Base-by-base conservation (phyloP, 2,113 vertebrate species). In the Elgaria multicarinata region DNA sequence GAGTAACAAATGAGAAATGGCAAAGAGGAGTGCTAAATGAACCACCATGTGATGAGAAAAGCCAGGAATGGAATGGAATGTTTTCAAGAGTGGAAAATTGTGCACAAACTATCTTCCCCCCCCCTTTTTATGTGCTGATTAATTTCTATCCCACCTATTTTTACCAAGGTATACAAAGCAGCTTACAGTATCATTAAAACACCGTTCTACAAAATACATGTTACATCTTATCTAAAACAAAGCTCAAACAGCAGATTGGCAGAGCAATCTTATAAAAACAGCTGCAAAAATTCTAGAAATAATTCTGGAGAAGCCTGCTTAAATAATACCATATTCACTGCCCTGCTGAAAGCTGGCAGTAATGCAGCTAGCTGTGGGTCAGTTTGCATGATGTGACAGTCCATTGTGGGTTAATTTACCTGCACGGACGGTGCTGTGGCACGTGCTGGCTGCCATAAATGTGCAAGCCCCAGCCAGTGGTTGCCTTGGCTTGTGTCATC, bases 21-120 rank as follows among this genome's bases (percentile, higher is more conserved):
- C 58, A n/a, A 67, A 44, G 18, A 58, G 58, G 10, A 42, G 22
- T 71, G 74, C n/a, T 31, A 10, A 22, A 50, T 0, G 3, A 86
- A 90, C 24, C 18, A 33, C n/a, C 33, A 22, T 42, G 9, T 26
- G 39, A 22, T 44, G 50, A 84, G 62, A 18, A 69, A 44, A 79
- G 7, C 46, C 18, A 16, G 44, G 64, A 79, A 58, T 3, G 46
- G 74, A 76, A 81, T 44, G 39, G 79, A 85, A 3, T 31, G 75
- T 39, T 31, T 66, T 50, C 69, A 74, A 1, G 74, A 20, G 0
- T 16, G 36, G 14, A 79, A 0, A 0, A 89, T 12, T 10, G 26
- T 28, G 44, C 42, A 31, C 33, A 36, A 53, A 6, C n/a, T 31
- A 39, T 20, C 9, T 44, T 26, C 8, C 26, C 4, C 8, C 26